Evolutionary conservation across 2,888 invertebrate genomes (phyloP), one percentile per base, ranked within the genome.

Genomic region (Euclidia mi): DNA sequence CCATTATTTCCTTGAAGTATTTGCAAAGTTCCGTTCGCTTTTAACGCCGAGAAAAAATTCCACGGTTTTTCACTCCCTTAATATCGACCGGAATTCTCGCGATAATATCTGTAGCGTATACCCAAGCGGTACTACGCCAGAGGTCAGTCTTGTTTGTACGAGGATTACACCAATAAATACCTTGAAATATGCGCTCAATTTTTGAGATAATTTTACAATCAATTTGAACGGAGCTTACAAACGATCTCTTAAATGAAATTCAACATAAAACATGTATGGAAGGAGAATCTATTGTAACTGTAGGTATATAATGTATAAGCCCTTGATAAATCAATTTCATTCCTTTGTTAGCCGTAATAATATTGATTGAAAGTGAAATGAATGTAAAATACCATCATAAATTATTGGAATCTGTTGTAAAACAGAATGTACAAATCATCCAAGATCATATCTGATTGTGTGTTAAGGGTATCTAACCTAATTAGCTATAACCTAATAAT

Each of bases 1-100:
- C 88, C 88, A 89, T 89, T 88, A 88, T 88, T 86, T 83, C 79
- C 77, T 71, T 65, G 71, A 87, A 89, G 84, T 83, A 84, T 89
- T 90, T 80, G 79, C 60, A 78, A 85, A 88, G 80, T 88, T 87
- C 66, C 67, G 79, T 76, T 79, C 75, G 71, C 76, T 82, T 82
- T 85, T 75, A 78, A 77, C 70, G 78, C 71, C 65, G 69, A 62
- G 66, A 78, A 80, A 86, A 83, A 79, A 77, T 72, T 74, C 15
- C 76, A 66, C 75, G 65, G 62, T 80, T 84, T 79, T 79, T 81
- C 70, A 72, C 72, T 66, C 71, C 58, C 53, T 65, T 70, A 74
- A 75, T 71, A 70, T 76, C 65, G 66, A 79, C 73, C 65, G 49
- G 64, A 66, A 66, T 68, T 71, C 56, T 69, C 35, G 40, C 11